These are phyloP conservation scores for Leptarthrus brevirostris DNA, from an alignment of 2,888 invertebrate species.

Conservation along the genomic window DNA sequence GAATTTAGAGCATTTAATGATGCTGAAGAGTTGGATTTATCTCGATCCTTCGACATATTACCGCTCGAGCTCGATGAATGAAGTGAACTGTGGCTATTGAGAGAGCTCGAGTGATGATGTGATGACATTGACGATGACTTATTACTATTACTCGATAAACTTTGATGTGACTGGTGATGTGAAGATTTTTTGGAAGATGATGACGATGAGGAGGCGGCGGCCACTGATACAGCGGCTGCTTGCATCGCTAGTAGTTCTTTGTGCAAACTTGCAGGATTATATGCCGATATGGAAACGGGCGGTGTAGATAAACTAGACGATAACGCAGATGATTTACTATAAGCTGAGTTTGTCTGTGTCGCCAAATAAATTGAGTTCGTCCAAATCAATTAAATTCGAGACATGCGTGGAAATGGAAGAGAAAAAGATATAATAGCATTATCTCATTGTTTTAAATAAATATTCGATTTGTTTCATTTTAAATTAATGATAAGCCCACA, in stretches of 20 bases:
- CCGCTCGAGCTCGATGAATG: constrained; percentile 51
- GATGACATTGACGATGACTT: constrained; percentile 53
- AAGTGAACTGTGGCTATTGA: constrained; percentile 56
- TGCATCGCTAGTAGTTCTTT: constrained; percentile 67
- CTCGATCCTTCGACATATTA: constrained; percentile 61
- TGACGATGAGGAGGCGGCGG: constrained; percentile 52
- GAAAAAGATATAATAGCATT: constrained; percentile 10
- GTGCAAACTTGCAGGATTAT: constrained; percentile 66
- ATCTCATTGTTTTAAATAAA: neutral
- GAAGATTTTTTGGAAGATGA: constrained; percentile 58
- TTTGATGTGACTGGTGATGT: constrained; percentile 54
- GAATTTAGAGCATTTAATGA: constrained; percentile 66
- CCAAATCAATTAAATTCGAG: neutral
- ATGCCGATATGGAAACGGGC: constrained; percentile 63
- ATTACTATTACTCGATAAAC: constrained; percentile 53
- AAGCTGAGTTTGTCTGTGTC: constrained; percentile 62
- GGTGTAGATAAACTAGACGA: constrained; percentile 60
- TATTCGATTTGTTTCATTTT: constrained; percentile 8
- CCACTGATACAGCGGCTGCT: constrained; percentile 64
- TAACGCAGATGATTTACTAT: constrained; percentile 63
- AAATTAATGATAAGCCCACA: constrained; percentile 15
- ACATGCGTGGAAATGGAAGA: neutral
- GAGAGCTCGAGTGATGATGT: constrained; percentile 56
- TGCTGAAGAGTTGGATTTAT: constrained; percentile 63
- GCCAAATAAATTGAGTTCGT: neutral